phyloP scores from a whole-genome alignment of 2,797 vertebrate species.

The Chrosomus eos region DNA sequence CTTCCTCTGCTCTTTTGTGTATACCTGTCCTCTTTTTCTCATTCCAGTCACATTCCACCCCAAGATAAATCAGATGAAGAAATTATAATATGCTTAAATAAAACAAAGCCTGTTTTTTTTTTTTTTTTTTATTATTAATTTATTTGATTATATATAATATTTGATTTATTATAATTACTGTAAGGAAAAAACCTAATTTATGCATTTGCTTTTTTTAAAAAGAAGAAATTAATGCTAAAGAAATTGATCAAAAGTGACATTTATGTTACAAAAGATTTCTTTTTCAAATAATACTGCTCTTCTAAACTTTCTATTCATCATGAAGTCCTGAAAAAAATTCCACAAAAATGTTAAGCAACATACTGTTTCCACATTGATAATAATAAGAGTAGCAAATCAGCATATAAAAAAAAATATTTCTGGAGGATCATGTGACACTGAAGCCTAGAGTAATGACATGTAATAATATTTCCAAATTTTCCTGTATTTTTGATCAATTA shows the following conservation, averaged over 20 bases:
- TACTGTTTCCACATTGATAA: background rate
- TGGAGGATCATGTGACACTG: background rate
- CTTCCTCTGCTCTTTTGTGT: conserved; percentile 28
- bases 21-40: conserved; percentile 14
- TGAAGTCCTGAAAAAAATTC: no score
- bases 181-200: background rate
- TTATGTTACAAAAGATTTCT: background rate
- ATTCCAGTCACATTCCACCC: background rate
- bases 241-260: background rate
- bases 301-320: background rate
- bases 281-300: background rate
- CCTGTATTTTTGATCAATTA: background rate
- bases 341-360: background rate
- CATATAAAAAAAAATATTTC: no score
- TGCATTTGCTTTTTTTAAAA: background rate
- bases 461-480: background rate
- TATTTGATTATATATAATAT: no score
- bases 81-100: background rate
- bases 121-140: no score
- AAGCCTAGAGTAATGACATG: background rate
- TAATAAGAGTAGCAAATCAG: background rate
- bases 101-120: background rate
- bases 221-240: background rate
- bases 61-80: background rate
- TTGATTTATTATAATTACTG: background rate